Conservation (phyloP, 2,888 invertebrate genomes). For the Augochlorella aurata region DNA sequence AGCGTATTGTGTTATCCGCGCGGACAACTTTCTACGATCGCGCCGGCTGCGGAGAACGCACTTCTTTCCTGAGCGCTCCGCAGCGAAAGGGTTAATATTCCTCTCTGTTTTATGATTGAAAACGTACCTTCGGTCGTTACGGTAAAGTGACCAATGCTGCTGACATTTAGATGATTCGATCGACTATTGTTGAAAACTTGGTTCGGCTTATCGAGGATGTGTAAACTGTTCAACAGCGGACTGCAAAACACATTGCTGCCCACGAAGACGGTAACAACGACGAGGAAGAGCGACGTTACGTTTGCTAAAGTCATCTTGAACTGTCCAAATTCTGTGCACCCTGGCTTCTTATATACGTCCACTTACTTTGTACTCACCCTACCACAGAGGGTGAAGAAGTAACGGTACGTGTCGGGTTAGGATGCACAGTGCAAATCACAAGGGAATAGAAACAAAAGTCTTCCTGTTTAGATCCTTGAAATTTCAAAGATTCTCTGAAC, state of each 20-base stretch:
- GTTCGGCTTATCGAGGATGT: not conserved
- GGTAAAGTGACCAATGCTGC: not conserved
- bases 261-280: not conserved
- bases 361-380: not conserved
- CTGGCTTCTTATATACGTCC: conserved; percentile 12
- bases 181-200: not conserved
- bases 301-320: conserved; percentile 25
- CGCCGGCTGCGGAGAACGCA: too few species aligned
- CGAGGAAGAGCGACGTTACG: not conserved
- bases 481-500: not conserved
- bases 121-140: not conserved
- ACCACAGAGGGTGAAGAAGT: too few species aligned
- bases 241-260: not conserved
- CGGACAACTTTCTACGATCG: too few species aligned
- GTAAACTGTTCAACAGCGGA: not conserved
- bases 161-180: not conserved
- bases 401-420: not conserved
- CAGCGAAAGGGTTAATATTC: not conserved
- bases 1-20: too few species aligned
- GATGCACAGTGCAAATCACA: not conserved
- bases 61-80: too few species aligned
- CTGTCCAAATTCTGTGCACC: conserved; percentile 6
- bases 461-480: not conserved
- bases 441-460: not conserved
- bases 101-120: not conserved